Base-by-base conservation (phyloP, 2,888 invertebrate species). In the Drosophila tripunctata region DNA sequence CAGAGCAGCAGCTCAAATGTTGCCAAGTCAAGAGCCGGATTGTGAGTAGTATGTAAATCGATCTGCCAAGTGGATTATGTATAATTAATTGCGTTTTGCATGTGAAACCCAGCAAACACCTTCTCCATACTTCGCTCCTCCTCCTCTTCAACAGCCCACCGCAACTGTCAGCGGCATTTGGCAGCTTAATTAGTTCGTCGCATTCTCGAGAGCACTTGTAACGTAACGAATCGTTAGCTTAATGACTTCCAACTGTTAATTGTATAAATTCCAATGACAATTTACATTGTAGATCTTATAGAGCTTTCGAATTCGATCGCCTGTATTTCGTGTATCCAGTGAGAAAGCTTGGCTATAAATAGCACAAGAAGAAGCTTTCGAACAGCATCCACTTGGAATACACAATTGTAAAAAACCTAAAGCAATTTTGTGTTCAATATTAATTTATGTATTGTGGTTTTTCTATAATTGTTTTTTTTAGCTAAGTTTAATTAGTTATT, bases 41-140 rank as follows among this genome's bases (percentile, higher is more conserved):
- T 58, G 36, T 52, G 55, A 55, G 44, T 55, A 55, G 44, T 55
- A 69, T 87, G 83, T 85, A 85, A 83, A 83, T 87, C 65, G 86
- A 83, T 83, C 83, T 74, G 76, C 57, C 67, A 67, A 81, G 82
- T 85, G 71, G 82, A 87, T 87, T 87, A 58, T 64, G 58, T 40
- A 47, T 57, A 85, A 83, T 87, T 85, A 87, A 83, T 85, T 80
- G 65, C 77, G 57, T 69, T 85, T 63, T 44, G 56, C 69, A 78
- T 54, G 30, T 15, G 48, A 45, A 33, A 38, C 48, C 12, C 22
- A n/a, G 19, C 10, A 6, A 17, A 7, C 4, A n/a, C 41, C 14
- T 8, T 12, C 33, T 4, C 15, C 8, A 10, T 7, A 21, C 5
- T n/a, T n/a, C 0, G 2, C 22, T n/a, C 22, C 7, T 19, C 10